Evolutionary conservation across 2,888 invertebrate species (phyloP).

Genomic region (Ormia ochracea): DNA sequence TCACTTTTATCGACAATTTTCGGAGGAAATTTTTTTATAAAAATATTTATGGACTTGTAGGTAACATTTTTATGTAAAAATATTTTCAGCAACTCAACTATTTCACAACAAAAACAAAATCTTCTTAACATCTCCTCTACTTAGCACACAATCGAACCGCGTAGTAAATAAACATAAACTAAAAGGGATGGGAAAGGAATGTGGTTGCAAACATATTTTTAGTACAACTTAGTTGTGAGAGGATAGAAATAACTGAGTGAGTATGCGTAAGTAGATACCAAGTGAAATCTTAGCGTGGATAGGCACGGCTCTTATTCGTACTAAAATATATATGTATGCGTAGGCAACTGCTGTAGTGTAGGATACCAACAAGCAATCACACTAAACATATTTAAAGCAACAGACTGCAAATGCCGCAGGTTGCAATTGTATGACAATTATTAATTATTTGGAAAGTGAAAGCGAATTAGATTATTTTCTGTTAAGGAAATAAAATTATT

Average conservation of each 20-base stretch:
- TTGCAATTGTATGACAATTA: no score
- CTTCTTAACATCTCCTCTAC: background rate
- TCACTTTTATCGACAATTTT: background rate
- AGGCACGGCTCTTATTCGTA: no score
- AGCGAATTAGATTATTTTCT: no score
- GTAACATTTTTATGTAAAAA: background rate
- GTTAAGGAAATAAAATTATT: no score
- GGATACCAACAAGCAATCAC: no score
- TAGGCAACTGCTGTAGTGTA: no score
- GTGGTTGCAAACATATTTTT: background rate
- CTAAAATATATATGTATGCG: no score
- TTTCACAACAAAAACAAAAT: background rate
- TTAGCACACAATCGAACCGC: background rate
- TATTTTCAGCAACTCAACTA: background rate
- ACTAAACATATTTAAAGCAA: no score
- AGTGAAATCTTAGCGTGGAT: no score
- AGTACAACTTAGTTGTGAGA: background rate
- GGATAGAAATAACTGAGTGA: background rate
- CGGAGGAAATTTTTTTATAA: background rate
- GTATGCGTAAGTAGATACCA: background rate
- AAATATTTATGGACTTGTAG: background rate
- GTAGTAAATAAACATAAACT: background rate
- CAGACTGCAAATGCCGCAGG: no score
- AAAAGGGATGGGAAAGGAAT: background rate
- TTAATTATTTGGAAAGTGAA: no score